These are phyloP conservation scores for Pogona vitticeps DNA, from an alignment of 2,113 vertebrate genomes.

Conservation along the genomic window DNA sequence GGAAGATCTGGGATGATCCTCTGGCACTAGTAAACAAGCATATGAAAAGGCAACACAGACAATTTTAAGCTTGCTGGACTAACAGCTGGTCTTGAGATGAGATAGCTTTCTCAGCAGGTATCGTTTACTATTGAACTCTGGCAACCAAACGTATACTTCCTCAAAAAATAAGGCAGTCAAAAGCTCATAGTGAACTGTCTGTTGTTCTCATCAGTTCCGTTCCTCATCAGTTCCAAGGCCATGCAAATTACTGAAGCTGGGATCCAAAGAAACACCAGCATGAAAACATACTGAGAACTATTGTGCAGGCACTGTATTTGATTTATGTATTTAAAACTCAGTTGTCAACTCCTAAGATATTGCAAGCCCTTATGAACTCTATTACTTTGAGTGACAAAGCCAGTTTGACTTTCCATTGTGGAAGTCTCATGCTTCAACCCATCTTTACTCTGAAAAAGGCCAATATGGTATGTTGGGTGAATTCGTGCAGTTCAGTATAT, in stretches of 20 bases:
- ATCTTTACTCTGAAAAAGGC: not conserved
- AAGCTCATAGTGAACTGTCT: not conserved
- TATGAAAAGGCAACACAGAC: not conserved
- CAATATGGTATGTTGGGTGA: not conserved
- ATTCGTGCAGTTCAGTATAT: not conserved
- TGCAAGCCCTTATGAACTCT: not conserved
- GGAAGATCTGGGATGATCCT: not conserved
- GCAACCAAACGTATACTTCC: not conserved
- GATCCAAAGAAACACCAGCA: not conserved
- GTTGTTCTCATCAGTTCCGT: not conserved
- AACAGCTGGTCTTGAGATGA: not conserved
- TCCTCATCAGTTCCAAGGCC: not conserved
- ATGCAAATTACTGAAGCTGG: not conserved
- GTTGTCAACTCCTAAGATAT: conserved; percentile 55
- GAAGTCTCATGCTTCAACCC: not conserved
- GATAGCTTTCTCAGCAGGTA: too few species aligned
- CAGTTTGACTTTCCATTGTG: not conserved
- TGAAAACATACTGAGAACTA: not conserved
- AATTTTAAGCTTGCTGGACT: not conserved
- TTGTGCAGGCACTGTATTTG: not conserved
- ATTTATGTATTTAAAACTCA: conserved; percentile 23
- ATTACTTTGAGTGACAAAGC: conserved; percentile 26
- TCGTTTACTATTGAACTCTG: not conserved
- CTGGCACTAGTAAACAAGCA: not conserved
- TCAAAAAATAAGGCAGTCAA: not conserved